phyloP scores from a whole-genome alignment of 2,113 vertebrate species.

The Bubo scandiacus region DNA sequence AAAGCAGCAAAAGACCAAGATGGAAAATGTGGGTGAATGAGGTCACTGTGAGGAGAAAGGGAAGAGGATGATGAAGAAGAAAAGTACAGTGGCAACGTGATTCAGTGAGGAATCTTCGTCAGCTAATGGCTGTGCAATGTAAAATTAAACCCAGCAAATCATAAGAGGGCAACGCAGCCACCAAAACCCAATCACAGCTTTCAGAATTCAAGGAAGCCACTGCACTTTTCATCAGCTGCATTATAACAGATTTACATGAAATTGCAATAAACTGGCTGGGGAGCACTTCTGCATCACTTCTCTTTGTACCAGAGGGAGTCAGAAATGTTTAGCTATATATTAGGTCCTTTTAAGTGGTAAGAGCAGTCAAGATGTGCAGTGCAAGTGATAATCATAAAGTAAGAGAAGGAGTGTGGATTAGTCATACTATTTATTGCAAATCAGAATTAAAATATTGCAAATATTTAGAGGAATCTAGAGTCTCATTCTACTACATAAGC shows the following conservation, averaged over 20 bases:
- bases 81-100: not conserved
- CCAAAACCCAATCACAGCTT: not conserved
- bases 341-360: conserved; percentile 22
- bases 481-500: not conserved
- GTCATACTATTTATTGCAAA: conserved; percentile 20
- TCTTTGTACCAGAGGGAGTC: conserved; percentile 51
- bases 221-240: conserved; percentile 28
- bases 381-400: conserved; percentile 16
- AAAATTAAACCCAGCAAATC: conserved; percentile 44
- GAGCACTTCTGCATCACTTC: conserved; percentile 38
- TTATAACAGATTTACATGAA: conserved; percentile 56
- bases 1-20: not conserved
- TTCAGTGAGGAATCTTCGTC: not conserved
- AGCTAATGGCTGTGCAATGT: conserved; percentile 1
- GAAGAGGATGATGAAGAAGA: not conserved
- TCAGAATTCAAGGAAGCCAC: conserved; percentile 17
- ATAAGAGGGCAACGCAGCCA: not conserved
- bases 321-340: conserved; percentile 49
- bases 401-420: not conserved
- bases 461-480: not conserved
- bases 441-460: conserved; percentile 6
- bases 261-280: conserved; percentile 54
- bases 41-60: not conserved
- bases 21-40: not conserved
- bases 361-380: not conserved